Evolutionary conservation across 2,888 invertebrate species (phyloP), one percentile per base, ranked within the genome.

Genomic region (Drosophila austrosaltans): DNA sequence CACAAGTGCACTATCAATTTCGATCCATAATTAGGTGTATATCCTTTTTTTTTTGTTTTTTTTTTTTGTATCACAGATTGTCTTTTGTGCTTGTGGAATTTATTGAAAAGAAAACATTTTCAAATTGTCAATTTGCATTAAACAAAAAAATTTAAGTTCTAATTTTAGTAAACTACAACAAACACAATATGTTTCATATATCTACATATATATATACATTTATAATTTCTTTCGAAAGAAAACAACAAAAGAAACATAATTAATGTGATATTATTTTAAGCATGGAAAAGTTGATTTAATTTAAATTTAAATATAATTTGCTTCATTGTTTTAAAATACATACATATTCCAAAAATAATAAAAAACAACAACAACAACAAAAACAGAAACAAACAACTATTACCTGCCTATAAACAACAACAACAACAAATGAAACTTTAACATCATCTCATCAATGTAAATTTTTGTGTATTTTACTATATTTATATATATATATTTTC

Each of bases 201-300:
- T 16, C 16, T 16, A 16, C 16, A 16, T 16, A 16, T 16, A 16
- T 16, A 16, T 16, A 16, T 16, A 16, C 16, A 16, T 16, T 16
- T 16, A 8, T 36, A 30, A 30, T 30, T 39, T 39, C 61, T 56
- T 53, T 58, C 20, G 28, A 36, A 56, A n/a, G 61, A 57, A 77
- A 54, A 56, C 3, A 22, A 56, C 20, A 16, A 39, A 32, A 57
- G 12, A 65, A 83, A 76, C 73, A 78, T 78, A 75, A 53, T 88
- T 84, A 66, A 79, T 85, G 86, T 86, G 86, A 86, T 86, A 86
- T 87, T 86, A 86, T 82, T 78, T 87, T 86, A 89, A 86, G 86
- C 87, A 84, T 48, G 56, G 56, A 39, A 63, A 58, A 58, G 54
- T 62, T 64, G 25, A 63, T 65, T 59, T 60, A 4, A 56, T 54